These are phyloP conservation scores for Dicyrtomina minuta DNA, from an alignment of 2,888 invertebrate species.

Conservation along the genomic window DNA sequence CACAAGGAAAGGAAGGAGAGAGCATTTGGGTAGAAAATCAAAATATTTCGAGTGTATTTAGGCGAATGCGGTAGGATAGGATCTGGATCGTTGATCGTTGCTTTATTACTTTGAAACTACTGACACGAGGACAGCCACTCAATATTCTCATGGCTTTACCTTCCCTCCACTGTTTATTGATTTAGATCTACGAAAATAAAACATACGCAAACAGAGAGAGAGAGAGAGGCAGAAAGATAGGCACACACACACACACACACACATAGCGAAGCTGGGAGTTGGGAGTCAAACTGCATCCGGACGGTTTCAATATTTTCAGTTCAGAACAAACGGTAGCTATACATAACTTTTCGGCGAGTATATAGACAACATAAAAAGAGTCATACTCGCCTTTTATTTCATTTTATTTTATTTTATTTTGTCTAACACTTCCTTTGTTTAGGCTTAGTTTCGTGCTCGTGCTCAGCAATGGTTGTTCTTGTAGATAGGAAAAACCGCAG, in stretches of 20 bases:
- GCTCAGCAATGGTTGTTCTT: too few relatives aligned
- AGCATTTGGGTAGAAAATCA: neutral
- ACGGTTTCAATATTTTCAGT: neutral
- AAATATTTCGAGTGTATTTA: neutral
- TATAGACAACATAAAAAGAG: too few relatives aligned
- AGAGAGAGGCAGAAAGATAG: neutral
- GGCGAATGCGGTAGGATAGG: too few relatives aligned
- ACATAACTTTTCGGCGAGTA: too few relatives aligned
- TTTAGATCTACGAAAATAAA: conserved; percentile 11
- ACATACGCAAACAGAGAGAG: neutral
- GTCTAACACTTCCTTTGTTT: too few relatives aligned
- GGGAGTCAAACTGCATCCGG: conserved; percentile 1
- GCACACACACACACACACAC: too few relatives aligned
- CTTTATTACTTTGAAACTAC: conserved; percentile 8
- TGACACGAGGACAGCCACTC: conserved; percentile 9
- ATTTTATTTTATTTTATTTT: too few relatives aligned
- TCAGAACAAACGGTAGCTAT: too few relatives aligned
- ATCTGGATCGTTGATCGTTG: neutral
- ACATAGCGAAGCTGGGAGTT: conserved; percentile 12
- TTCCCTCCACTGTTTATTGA: conserved; percentile 3
- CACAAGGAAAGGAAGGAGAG: too few relatives aligned
- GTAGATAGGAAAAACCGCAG: too few relatives aligned
- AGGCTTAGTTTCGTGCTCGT: too few relatives aligned
- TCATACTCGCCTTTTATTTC: too few relatives aligned
- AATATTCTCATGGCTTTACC: conserved; percentile 1